These are phyloP conservation scores for Acipenser ruthenus DNA, from an alignment of 2,797 vertebrate species.

Conservation along the genomic window DNA sequence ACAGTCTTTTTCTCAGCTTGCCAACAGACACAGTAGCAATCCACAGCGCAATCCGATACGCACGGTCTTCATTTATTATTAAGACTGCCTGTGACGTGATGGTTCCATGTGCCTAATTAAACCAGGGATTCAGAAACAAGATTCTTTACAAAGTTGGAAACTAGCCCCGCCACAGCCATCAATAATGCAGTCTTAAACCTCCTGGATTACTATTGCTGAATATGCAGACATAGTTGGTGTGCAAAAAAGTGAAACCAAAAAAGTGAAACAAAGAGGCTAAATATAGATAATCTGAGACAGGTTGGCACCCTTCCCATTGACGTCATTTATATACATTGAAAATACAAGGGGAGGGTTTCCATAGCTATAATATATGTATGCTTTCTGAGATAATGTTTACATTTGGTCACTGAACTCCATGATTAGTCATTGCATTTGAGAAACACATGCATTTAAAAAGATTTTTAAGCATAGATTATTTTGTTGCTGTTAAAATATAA, in stretches of 20 bases:
- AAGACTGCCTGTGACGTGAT: constrained; percentile 21
- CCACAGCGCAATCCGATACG: constrained; percentile 5
- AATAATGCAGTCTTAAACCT: constrained; percentile 26
- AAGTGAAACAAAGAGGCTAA: too few relatives aligned
- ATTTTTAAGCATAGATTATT: too few relatives aligned
- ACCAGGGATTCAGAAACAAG: constrained; percentile 30
- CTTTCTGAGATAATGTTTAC: too few relatives aligned
- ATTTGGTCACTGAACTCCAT: too few relatives aligned
- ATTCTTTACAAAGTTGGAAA: constrained; percentile 25
- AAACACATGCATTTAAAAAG: too few relatives aligned
- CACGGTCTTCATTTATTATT: constrained; percentile 33
- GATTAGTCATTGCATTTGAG: too few relatives aligned
- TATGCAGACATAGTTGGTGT: neutral
- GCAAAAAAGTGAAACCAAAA: constrained; percentile 4
- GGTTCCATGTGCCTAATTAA: constrained; percentile 24
- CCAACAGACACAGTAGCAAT: neutral
- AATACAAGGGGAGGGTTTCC: too few relatives aligned
- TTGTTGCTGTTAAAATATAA: too few relatives aligned
- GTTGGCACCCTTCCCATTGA: too few relatives aligned
- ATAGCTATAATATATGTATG: too few relatives aligned
- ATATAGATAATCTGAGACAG: too few relatives aligned
- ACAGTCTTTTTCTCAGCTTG: neutral
- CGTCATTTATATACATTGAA: too few relatives aligned
- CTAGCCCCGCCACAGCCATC: constrained; percentile 15
- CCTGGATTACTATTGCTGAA: constrained; percentile 14